Evolutionary conservation across 2,113 vertebrate genomes (phyloP), one percentile per base, ranked within the genome.

Genomic region (Accipiter cooperii): DNA sequence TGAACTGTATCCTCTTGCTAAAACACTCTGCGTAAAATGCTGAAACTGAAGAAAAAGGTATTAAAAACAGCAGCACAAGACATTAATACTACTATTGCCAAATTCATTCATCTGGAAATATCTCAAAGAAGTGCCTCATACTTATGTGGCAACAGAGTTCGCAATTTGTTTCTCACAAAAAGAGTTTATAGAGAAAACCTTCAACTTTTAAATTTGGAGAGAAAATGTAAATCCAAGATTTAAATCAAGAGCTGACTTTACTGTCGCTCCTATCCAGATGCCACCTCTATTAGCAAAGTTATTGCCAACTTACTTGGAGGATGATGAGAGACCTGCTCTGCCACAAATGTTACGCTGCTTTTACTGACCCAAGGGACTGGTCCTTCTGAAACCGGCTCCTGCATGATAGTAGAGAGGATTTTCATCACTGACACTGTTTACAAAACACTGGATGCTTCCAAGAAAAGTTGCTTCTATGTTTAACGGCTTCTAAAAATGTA

Each of bases 291-390:
- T 40, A 77, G 64, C 33, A 34, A 71, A 64, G 70, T 26, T 9
- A 24, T 3, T 33, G 81, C 51, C 66, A 49, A 99, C 99, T 99
- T 98, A 99, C 99, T 99, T 93, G 99, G 99, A 61, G 99, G 99
- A 95, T 99, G 99, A 96, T 99, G 99, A 96, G 99, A 99, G 97
- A 99, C 99, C 98, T 99, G 99, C 98, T 99, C 99, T 85, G 99
- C 99, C 97, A 99, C 99, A 76, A 99, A 99, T 9, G 99, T 99
- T 74, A 99, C 99, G 40, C 98, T 99, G 98, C 98, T 98, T 96
- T 98, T 97, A 69, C 99, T 99, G 97, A 99, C 99, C 98, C 98
- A 98, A 5, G 99, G 99, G 77, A 99, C 97, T 34, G 99, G 99
- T 92, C 99, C 99, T 52, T 99, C 99, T n/a, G 99, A 98, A 79